Evolutionary conservation across 2,113 vertebrate species (phyloP), one percentile per base, ranked within the genome.

Genomic region (Piprites chloris): DNA sequence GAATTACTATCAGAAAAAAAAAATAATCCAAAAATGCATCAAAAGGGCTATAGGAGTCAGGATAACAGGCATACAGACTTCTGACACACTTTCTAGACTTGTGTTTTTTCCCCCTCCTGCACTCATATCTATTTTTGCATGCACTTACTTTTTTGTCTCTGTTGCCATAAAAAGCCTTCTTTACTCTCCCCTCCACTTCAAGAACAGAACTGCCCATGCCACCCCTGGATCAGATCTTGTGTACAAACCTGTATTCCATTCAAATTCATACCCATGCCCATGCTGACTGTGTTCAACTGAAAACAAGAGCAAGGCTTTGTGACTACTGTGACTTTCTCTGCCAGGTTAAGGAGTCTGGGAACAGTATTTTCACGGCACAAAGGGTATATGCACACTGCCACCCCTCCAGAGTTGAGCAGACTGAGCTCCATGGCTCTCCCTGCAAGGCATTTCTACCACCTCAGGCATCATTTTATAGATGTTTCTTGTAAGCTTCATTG

Each of bases 31-130:
- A 55, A 32, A 56, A 66, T 16, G 3, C 13, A 76, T n/a, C 14
- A 69, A 14, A 44, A 15, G 3, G 56, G 11, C 53, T 12, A 20
- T 2, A 3, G 12, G 5, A 22, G 6, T 5, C 7, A 6, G 14
- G 62, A 37, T 5, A 85, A 7, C 15, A 78, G 2, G 39, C 3
- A 14, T 3, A 49, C 20, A 44, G 15, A 55, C 23, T 56, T 50
- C 49, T 26, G 49, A 69, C 7, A 74, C 16, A 28, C 42, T n/a
- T 67, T 44, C 44, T 65, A 39, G 35, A 74, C 28, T 39, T 49
- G 15, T 6, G 6, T 23, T 41, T 56, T 52, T 11, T 3, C 5
- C 11, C 28, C 0, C 26, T 47, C 41, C 53, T 61, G 39, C 28
- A 52, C 23, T 24, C 44, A 33, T 13, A 27, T 20, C 24, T 87